These are phyloP conservation scores for Drosophila neocordata DNA, from an alignment of 1,140 invertebrate species.

Conservation along the genomic window DNA sequence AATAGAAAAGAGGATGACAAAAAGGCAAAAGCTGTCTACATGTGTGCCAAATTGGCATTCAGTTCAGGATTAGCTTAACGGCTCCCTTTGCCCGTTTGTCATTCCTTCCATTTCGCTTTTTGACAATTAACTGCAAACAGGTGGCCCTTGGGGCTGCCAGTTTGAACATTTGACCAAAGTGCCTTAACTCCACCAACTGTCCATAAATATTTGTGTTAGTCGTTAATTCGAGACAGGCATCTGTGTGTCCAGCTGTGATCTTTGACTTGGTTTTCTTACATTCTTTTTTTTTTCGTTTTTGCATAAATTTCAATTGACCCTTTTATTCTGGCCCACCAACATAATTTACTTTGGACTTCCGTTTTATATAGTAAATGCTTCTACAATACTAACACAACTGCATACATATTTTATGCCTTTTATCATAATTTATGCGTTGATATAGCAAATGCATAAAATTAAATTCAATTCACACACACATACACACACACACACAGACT, in stretches of 20 bases:
- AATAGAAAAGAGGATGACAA: background rate
- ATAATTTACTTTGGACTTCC: slow-evolving; percentile 62
- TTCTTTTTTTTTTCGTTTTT: background rate
- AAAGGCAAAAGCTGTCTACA: slow-evolving; percentile 44
- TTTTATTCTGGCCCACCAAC: slow-evolving; percentile 34
- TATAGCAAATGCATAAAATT: slow-evolving; percentile 71
- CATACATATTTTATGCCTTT: slow-evolving; percentile 67
- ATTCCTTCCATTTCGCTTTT: slow-evolving; percentile 27
- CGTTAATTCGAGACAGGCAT: slow-evolving; percentile 57
- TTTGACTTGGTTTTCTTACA: slow-evolving; percentile 45
- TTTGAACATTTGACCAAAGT: slow-evolving; percentile 58
- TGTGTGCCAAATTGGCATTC: slow-evolving; percentile 66
- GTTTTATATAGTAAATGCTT: slow-evolving; percentile 36
- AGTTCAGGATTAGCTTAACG: slow-evolving; percentile 56
- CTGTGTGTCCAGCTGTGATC: slow-evolving; percentile 49
- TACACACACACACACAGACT: slow-evolving; percentile 13
- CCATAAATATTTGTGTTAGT: slow-evolving; percentile 51
- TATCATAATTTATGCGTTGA: slow-evolving; percentile 72
- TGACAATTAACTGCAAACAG: slow-evolving; percentile 59
- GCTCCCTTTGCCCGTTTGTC: slow-evolving; percentile 42
- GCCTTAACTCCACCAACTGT: slow-evolving; percentile 27
- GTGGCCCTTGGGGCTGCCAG: slow-evolving; percentile 45
- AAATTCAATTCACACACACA: slow-evolving; percentile 57
- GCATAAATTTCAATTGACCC: slow-evolving; percentile 44
- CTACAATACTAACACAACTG: slow-evolving; percentile 9